These are phyloP conservation scores for Trachymyrmex septentrionalis DNA, from an alignment of 1,140 invertebrate species.

Conservation along the genomic window DNA sequence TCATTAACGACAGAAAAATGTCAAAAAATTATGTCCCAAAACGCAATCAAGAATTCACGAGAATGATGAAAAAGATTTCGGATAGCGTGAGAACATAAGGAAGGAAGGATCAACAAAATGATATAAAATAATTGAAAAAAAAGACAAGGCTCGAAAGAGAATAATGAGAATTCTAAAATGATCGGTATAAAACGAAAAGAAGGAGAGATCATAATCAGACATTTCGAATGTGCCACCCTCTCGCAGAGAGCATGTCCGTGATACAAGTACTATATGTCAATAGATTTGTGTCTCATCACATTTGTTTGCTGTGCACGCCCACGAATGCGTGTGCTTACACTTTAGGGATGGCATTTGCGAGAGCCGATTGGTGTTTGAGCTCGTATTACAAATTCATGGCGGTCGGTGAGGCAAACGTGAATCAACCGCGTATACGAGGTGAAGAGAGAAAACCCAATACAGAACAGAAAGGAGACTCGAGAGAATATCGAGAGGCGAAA, in stretches of 20 bases:
- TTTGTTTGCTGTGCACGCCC: constrained; percentile 26
- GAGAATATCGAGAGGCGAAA: constrained; percentile 32
- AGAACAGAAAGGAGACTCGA: constrained; percentile 6
- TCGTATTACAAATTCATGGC: constrained; percentile 61
- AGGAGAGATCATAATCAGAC: background rate
- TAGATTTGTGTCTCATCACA: constrained; percentile 42
- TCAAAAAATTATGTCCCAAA: background rate
- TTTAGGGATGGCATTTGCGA: constrained; percentile 53
- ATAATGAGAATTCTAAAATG: background rate
- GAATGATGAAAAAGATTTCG: background rate
- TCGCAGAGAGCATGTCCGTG: constrained; percentile 60
- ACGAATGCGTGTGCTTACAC: background rate
- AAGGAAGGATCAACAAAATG: background rate
- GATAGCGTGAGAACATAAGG: background rate
- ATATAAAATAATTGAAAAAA: constrained; percentile 5
- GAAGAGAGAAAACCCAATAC: constrained; percentile 44
- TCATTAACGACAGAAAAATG: background rate
- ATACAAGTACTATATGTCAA: constrained; percentile 25
- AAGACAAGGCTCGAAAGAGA: background rate
- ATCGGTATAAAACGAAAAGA: background rate
- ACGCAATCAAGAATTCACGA: background rate
- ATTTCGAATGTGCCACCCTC: constrained; percentile 76
- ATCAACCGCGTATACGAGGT: constrained; percentile 47
- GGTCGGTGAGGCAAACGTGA: constrained; percentile 53
- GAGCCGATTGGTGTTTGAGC: constrained; percentile 65